Conservation (phyloP, 2,888 invertebrate genomes). For the Belgica antarctica region DNA sequence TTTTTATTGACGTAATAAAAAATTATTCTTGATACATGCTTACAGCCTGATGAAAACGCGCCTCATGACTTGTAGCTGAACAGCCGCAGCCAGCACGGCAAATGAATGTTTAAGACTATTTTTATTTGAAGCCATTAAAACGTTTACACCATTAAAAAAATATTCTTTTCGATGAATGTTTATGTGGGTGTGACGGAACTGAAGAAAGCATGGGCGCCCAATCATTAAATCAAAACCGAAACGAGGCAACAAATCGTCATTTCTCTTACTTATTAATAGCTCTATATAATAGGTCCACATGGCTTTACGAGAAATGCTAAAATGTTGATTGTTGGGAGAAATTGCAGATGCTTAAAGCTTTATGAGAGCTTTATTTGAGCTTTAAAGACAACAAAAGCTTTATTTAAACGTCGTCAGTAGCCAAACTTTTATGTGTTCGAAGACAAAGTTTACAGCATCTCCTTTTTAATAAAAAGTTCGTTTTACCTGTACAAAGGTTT, state of each 20-base stretch:
- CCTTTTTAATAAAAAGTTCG: neutral
- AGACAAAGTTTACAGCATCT: too few species aligned
- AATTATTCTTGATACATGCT: conserved; percentile 37
- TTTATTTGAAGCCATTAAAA: conserved; percentile 14
- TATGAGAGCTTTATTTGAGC: too few species aligned
- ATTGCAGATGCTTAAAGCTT: too few species aligned
- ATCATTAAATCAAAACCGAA: neutral
- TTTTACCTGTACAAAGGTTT: conserved; percentile 88
- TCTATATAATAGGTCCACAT: too few species aligned
- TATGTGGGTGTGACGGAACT: neutral
- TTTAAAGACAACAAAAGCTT: too few species aligned
- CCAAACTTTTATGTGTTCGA: too few species aligned
- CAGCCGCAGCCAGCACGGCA: neutral
- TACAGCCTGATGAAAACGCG: conserved; percentile 25
- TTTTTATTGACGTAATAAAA: conserved; percentile 35
- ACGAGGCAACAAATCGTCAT: neutral
- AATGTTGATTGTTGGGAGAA: too few species aligned
- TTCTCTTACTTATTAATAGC: neutral
- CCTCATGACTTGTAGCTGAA: neutral
- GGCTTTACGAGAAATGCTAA: too few species aligned
- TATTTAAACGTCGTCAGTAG: too few species aligned
- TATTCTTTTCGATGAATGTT: conserved; percentile 30
- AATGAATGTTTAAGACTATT: conserved; percentile 39
- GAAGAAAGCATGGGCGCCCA: too few species aligned
- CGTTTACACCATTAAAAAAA: conserved; percentile 22